Evolutionary conservation across 2,113 vertebrate species (phyloP).

Genomic region (Cephalopterus ornatus): DNA sequence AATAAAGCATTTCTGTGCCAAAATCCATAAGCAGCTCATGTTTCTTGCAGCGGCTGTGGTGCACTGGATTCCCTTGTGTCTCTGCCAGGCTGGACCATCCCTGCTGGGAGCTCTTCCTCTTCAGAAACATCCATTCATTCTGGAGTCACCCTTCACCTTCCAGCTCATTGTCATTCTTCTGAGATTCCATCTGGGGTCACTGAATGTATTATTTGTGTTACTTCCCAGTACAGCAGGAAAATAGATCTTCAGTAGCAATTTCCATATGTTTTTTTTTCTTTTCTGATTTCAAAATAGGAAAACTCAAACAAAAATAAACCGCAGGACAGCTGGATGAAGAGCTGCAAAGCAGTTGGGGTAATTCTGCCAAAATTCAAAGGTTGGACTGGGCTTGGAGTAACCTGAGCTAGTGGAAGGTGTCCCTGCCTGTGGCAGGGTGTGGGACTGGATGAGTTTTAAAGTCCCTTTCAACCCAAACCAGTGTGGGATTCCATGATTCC

Average conservation of each 20-base stretch:
- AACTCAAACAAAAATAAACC: neutral
- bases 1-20: neutral
- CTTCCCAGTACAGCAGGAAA: neutral
- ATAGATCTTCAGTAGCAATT: neutral
- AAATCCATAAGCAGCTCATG: neutral
- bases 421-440: neutral
- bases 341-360: neutral
- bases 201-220: neutral
- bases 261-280: no score
- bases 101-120: neutral
- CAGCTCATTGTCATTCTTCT: neutral
- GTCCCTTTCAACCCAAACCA: neutral
- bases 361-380: neutral
- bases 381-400: neutral
- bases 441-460: neutral
- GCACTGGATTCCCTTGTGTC: neutral
- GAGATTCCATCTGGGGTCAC: neutral
- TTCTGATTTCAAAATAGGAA: neutral
- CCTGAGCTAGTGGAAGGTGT: neutral
- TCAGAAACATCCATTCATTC: neutral
- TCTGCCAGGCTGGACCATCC: neutral
- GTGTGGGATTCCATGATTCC: neutral
- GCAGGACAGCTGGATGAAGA: neutral
- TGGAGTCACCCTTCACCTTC: neutral
- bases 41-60: neutral